Evolutionary conservation across 1,140 invertebrate species (phyloP).

Genomic region (Colletes latitarsis): DNA sequence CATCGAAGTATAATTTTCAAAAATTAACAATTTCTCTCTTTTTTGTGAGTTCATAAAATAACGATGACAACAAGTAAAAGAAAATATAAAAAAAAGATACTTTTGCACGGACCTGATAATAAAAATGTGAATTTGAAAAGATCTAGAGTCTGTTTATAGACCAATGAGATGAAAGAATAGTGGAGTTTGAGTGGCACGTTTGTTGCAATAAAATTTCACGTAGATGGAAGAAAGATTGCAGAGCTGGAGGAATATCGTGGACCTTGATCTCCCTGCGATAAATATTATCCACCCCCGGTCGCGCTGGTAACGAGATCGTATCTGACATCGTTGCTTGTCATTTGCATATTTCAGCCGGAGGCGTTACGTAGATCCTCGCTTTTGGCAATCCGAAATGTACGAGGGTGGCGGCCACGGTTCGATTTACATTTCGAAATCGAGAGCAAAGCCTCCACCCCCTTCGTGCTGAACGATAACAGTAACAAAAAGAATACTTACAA

Average conservation of each 20-base stretch:
- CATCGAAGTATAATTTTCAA: no score
- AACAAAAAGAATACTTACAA: no score
- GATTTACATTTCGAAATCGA: slow-evolving; percentile 62
- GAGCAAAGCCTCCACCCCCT: slow-evolving; percentile 20
- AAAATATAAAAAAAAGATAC: no score
- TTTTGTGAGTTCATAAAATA: no score
- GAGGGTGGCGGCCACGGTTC: slow-evolving; percentile 43
- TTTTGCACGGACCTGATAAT: no score
- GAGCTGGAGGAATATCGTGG: background rate
- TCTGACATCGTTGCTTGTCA: slow-evolving; percentile 72
- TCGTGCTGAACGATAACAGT: slow-evolving; percentile 24
- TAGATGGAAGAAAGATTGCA: background rate
- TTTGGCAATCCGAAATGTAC: slow-evolving; percentile 55
- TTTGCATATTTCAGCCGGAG: slow-evolving; percentile 76
- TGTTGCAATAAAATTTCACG: background rate
- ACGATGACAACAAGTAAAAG: no score
- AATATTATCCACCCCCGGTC: slow-evolving; percentile 52
- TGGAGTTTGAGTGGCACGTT: no score
- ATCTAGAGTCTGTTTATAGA: no score
- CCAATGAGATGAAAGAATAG: no score
- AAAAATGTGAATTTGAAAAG: no score
- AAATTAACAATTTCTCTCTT: no score
- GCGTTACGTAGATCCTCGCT: slow-evolving; percentile 68
- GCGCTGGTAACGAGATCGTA: slow-evolving; percentile 72
- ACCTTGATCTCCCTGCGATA: slow-evolving; percentile 52